Evolutionary conservation across 2,888 invertebrate genomes (phyloP).

Genomic region (Polyploca ridens): DNA sequence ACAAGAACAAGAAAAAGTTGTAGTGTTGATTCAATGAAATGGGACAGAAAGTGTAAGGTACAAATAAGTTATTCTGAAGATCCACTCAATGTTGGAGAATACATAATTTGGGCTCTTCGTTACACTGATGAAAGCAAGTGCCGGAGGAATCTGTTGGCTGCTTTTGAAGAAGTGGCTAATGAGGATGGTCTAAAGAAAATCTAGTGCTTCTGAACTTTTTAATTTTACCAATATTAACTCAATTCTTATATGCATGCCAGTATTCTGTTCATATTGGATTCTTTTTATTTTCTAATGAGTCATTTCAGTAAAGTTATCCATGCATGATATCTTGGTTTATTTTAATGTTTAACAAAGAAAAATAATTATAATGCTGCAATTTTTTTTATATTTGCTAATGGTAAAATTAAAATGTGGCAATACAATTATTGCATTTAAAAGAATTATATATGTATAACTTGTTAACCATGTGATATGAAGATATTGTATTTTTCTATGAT

Average conservation of each 20-base stretch:
- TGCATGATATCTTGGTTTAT: not conserved
- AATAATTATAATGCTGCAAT: not conserved
- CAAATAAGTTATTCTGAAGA: slow-evolving; percentile 86
- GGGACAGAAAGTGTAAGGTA: slow-evolving; percentile 86
- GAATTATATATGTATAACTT: slow-evolving; percentile 33
- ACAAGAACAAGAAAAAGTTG: slow-evolving; percentile 66
- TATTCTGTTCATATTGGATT: not conserved
- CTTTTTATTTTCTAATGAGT: not conserved
- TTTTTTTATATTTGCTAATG: not conserved
- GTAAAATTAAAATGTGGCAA: slow-evolving; percentile 1
- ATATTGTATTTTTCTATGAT: slow-evolving; percentile 42
- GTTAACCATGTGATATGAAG: slow-evolving; percentile 52
- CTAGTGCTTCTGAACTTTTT: slow-evolving; percentile 24
- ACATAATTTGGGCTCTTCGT: slow-evolving; percentile 85
- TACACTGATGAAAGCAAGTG: slow-evolving; percentile 86
- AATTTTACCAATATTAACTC: slow-evolving; percentile 8
- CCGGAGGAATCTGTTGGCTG: slow-evolving; percentile 82
- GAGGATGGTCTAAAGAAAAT: slow-evolving; percentile 48
- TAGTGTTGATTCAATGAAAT: slow-evolving; percentile 76
- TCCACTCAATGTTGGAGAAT: slow-evolving; percentile 79
- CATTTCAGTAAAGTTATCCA: not conserved
- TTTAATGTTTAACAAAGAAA: not conserved
- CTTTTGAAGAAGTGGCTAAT: slow-evolving; percentile 72
- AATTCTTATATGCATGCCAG: not conserved
- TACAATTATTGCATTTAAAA: slow-evolving; percentile 7